Percentiles rank a stretch among this genome's conserved stretches.
Evolutionary conservation across 2,113 vertebrate genomes (phyloP).

Genomic region (Campylomormyrus tamandua): DNA sequence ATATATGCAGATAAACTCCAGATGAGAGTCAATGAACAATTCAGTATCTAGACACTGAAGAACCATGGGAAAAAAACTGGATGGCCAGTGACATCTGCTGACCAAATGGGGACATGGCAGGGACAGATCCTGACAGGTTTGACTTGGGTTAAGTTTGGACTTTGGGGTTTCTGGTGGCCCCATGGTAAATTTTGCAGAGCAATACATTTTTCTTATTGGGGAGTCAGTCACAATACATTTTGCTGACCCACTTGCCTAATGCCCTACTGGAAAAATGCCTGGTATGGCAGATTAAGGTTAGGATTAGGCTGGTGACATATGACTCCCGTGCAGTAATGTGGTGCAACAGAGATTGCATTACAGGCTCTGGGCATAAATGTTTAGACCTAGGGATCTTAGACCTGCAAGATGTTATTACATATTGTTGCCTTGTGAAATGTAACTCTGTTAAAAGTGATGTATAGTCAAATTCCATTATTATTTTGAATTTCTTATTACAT

Average conservation of each 20-base stretch:
- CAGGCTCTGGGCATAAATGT: background rate
- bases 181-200: background rate
- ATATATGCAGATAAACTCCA: background rate
- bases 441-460: background rate
- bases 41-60: background rate
- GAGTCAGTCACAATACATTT: background rate
- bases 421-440: background rate
- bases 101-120: background rate
- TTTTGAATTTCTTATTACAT: background rate
- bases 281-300: background rate
- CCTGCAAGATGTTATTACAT: background rate
- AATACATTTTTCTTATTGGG: background rate
- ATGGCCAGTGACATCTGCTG: background rate
- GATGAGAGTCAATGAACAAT: background rate
- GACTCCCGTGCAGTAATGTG: background rate
- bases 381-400: background rate
- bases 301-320: background rate
- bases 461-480: background rate
- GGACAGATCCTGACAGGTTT: background rate
- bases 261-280: background rate
- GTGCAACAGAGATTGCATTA: background rate
- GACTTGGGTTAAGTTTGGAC: background rate
- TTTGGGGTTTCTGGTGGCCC: background rate
- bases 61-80: background rate
- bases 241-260: background rate